phyloP scores from a whole-genome alignment of 2,113 vertebrate genomes.

The Prolemur simus region DNA sequence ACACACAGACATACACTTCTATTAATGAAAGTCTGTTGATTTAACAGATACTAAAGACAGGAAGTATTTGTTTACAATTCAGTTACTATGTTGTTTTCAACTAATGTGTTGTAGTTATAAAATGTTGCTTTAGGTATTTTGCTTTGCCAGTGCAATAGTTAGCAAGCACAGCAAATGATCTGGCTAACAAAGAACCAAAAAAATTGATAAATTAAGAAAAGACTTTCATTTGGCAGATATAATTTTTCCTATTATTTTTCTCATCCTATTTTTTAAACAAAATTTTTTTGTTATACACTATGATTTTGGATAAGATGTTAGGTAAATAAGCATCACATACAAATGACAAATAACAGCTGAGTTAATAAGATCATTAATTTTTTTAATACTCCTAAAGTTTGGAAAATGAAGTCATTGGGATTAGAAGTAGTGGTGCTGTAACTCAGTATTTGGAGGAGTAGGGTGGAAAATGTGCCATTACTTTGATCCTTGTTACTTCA shows the following conservation, averaged over 20 bases:
- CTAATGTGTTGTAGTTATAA: neutral
- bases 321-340: neutral
- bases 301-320: neutral
- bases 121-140: neutral
- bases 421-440: neutral
- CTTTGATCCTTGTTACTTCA: neutral
- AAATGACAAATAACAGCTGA: neutral
- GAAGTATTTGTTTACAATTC: neutral
- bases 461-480: neutral
- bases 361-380: neutral
- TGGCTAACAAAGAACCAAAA: neutral
- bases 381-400: neutral
- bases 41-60: neutral
- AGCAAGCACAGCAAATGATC: constrained; percentile 3
- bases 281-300: neutral
- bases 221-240: neutral
- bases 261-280: neutral
- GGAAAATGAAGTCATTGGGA: neutral
- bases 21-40: neutral
- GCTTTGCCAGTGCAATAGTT: neutral
- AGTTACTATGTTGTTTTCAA: neutral
- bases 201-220: neutral
- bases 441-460: neutral
- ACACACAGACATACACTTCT: neutral
- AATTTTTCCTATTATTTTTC: constrained; percentile 17